These are phyloP conservation scores for Autographa pulchrina DNA, from an alignment of 2,888 invertebrate genomes.

Conservation along the genomic window DNA sequence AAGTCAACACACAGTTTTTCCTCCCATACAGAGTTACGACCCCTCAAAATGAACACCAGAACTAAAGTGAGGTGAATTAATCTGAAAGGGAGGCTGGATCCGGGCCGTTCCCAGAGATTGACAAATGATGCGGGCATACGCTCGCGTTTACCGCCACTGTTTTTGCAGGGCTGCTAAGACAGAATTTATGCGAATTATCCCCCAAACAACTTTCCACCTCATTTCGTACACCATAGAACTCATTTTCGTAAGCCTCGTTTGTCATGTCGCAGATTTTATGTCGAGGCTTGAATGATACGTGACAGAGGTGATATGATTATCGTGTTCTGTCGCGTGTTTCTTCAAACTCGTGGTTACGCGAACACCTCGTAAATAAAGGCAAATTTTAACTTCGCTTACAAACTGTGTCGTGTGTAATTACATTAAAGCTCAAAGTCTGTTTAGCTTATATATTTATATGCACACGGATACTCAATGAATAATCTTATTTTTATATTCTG, in stretches of 20 bases:
- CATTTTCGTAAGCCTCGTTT: constrained; percentile 20
- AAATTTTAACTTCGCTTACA: not conserved
- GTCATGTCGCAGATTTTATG: constrained; percentile 33
- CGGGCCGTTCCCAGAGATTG: constrained; percentile 55
- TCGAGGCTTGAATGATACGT: constrained; percentile 33
- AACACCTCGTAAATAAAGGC: constrained; percentile 1
- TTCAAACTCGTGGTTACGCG: constrained; percentile 5
- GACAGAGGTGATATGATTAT: constrained; percentile 46
- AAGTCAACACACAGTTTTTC: constrained; percentile 22
- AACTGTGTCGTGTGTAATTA: not conserved
- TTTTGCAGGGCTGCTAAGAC: constrained; percentile 54
- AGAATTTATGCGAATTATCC: constrained; percentile 46
- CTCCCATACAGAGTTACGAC: constrained; percentile 16
- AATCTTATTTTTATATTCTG: no score
- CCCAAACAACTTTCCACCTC: constrained; percentile 42
- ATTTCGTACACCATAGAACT: constrained; percentile 22
- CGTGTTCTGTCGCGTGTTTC: constrained; percentile 22
- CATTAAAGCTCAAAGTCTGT: not conserved
- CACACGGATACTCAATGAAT: no score
- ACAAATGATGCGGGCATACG: constrained; percentile 65
- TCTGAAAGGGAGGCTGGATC: constrained; percentile 52
- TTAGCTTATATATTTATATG: not conserved
- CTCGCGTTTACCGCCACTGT: constrained; percentile 48
- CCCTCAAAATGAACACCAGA: constrained; percentile 54
- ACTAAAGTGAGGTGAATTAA: constrained; percentile 61